phyloP scores from a whole-genome alignment of 2,888 invertebrate genomes.

The Aphidoletes aphidimyza region DNA sequence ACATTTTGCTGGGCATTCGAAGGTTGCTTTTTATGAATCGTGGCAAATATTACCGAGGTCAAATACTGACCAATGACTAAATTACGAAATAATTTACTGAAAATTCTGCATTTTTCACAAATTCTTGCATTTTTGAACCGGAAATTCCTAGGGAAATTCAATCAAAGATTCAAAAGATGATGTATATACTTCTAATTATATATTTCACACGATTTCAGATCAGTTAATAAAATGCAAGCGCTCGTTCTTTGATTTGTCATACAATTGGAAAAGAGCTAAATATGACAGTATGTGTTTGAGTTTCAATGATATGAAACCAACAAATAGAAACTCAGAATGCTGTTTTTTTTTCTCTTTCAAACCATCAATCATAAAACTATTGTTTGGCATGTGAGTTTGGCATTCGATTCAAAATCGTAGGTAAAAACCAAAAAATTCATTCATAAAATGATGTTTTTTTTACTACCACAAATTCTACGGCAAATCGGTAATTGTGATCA shows the following conservation, averaged over 20 bases:
- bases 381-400: background rate
- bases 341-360: background rate
- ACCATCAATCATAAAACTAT: slow-evolving; percentile 27
- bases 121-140: no score
- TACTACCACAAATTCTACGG: background rate
- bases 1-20: no score
- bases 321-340: background rate
- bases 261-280: background rate
- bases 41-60: no score
- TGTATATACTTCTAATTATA: no score
- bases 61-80: no score
- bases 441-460: background rate
- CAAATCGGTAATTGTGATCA: background rate
- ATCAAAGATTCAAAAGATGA: no score
- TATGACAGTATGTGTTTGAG: background rate
- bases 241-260: background rate
- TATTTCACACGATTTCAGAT: no score
- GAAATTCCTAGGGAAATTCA: no score
- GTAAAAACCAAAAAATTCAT: slow-evolving; percentile 25
- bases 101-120: no score
- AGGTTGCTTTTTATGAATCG: no score
- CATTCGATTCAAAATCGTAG: background rate
- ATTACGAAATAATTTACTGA: no score
- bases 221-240: background rate
- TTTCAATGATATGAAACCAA: background rate